phyloP scores from a whole-genome alignment of 1,140 invertebrate species.

The Batillaria attramentaria region DNA sequence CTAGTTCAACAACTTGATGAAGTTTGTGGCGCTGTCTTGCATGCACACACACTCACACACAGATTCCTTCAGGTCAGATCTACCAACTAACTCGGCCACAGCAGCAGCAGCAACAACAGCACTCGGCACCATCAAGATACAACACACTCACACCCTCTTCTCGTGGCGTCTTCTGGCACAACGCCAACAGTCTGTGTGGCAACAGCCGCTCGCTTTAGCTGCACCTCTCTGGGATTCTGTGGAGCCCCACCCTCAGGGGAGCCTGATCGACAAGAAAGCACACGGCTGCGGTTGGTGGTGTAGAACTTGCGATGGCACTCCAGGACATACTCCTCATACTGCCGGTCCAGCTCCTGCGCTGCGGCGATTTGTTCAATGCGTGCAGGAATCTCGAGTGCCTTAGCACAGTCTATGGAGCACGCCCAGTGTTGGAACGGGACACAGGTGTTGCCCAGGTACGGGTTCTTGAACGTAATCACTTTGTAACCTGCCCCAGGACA shows the following conservation, averaged over 20 bases:
- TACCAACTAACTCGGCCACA: too few relatives aligned
- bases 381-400: slow-evolving; percentile 73
- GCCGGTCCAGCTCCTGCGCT: slow-evolving; percentile 65
- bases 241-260: neutral
- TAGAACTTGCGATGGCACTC: slow-evolving; percentile 63
- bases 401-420: slow-evolving; percentile 72
- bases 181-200: neutral
- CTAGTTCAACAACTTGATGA: too few relatives aligned
- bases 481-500: slow-evolving; percentile 70
- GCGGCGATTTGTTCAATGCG: slow-evolving; percentile 70
- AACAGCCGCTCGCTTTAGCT: neutral
- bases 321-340: slow-evolving; percentile 69
- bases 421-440: slow-evolving; percentile 76
- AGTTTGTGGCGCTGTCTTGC: too few relatives aligned
- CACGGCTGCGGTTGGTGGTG: slow-evolving; percentile 15
- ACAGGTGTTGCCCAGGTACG: slow-evolving; percentile 75
- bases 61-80: too few relatives aligned
- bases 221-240: neutral
- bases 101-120: too few relatives aligned
- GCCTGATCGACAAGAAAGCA: slow-evolving; percentile 39
- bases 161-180: slow-evolving; percentile 17
- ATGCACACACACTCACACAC: too few relatives aligned
- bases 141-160: slow-evolving; percentile 22
- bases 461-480: slow-evolving; percentile 75
- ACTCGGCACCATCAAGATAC: slow-evolving; percentile 28